A percentile compares a stretch with the other conserved stretches of the same genome.
phyloP scores from a whole-genome alignment of 1,140 invertebrate genomes.

The Drosophila sucinea region DNA sequence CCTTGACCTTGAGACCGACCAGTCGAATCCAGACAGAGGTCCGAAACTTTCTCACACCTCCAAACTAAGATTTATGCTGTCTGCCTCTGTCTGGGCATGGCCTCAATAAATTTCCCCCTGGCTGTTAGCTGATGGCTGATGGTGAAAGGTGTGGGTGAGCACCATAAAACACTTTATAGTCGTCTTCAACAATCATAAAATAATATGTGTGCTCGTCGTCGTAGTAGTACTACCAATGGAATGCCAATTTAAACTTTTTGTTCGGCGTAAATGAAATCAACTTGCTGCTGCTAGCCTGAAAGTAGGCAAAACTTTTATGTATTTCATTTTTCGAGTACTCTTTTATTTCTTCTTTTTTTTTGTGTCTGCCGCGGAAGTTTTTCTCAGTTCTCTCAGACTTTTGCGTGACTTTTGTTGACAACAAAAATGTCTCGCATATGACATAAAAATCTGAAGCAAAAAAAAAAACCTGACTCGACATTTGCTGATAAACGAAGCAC shows the following conservation, averaged over 20 bases:
- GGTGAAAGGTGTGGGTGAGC: conserved; percentile 49
- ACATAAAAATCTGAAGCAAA: conserved; percentile 14
- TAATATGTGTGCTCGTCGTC: conserved; percentile 18
- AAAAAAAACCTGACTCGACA: neutral
- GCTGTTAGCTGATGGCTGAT: conserved; percentile 17
- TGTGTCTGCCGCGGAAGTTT: conserved; percentile 71
- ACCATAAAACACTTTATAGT: conserved; percentile 68
- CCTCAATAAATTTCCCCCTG: conserved; percentile 60
- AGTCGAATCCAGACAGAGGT: conserved; percentile 4
- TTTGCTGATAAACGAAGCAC: conserved; percentile 19
- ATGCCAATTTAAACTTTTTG: conserved; percentile 73
- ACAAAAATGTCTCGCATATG: conserved; percentile 30
- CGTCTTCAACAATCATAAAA: conserved; percentile 48
- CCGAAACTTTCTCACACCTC: conserved; percentile 17
- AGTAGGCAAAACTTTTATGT: conserved; percentile 55
- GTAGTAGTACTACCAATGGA: conserved; percentile 16
- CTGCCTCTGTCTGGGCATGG: conserved; percentile 44
- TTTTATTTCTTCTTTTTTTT: conserved; percentile 19
- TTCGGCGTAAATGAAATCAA: conserved; percentile 57
- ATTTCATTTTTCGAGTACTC: conserved; percentile 24
- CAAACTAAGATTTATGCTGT: conserved; percentile 65
- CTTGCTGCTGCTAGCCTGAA: conserved; percentile 41
- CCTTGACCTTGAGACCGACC: conserved; percentile 63
- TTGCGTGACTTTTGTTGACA: conserved; percentile 76
- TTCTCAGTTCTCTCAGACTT: conserved; percentile 56